phyloP scores from a whole-genome alignment of 2,888 invertebrate genomes.

The Drosophila niveifrons region DNA sequence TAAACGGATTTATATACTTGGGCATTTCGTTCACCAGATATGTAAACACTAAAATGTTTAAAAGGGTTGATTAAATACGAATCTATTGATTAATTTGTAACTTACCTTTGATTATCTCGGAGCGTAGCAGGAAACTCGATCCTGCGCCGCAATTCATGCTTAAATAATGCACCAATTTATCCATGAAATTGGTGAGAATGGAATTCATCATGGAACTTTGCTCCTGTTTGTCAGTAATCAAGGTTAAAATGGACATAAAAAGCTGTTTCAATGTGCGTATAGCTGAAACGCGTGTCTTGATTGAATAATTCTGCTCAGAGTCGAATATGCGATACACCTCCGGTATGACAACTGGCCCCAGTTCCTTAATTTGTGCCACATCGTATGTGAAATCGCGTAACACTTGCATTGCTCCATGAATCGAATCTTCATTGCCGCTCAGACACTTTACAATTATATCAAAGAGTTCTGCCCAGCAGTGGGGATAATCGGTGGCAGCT shows the following conservation, averaged over 20 bases:
- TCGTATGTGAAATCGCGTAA: conserved; percentile 89
- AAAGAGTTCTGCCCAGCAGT: conserved; percentile 90
- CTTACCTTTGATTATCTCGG: conserved; percentile 88
- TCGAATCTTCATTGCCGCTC: conserved; percentile 87
- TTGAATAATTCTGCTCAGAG: conserved; percentile 86
- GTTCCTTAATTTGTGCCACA: conserved; percentile 89
- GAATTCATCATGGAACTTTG: conserved; percentile 88
- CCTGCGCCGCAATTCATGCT: conserved; percentile 86
- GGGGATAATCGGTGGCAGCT: conserved; percentile 91
- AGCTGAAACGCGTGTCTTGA: conserved; percentile 88
- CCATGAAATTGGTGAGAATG: conserved; percentile 89
- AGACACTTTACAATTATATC: conserved; percentile 89
- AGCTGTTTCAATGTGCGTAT: conserved; percentile 89
- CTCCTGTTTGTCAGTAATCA: conserved; percentile 86
- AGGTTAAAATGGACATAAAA: conserved; percentile 84
- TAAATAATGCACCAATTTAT: conserved; percentile 87
- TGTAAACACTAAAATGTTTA: conserved; percentile 85
- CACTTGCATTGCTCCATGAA: conserved; percentile 91
- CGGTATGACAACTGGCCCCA: conserved; percentile 89
- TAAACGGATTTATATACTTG: conserved; percentile 87
- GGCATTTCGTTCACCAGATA: conserved; percentile 88
- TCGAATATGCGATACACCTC: conserved; percentile 90
- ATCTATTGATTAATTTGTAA: neutral
- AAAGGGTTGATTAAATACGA: conserved; percentile 3
- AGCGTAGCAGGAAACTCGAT: conserved; percentile 88